phyloP scores from a whole-genome alignment of 2,113 vertebrate genomes.

The Pteronura brasiliensis region DNA sequence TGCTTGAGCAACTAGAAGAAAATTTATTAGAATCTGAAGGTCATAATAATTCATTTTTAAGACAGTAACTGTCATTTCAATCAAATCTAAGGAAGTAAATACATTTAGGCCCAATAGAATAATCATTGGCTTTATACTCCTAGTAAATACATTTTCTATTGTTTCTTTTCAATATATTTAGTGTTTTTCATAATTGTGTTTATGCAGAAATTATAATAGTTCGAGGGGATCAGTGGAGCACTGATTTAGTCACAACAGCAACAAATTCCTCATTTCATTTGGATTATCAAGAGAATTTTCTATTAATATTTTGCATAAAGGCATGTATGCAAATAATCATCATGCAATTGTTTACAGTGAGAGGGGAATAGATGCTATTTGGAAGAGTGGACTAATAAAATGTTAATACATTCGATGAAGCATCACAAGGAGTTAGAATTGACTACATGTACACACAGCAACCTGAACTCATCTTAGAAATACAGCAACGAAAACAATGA shows the following conservation, averaged over 20 bases:
- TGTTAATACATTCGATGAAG: neutral
- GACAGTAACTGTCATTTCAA: neutral
- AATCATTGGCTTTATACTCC: neutral
- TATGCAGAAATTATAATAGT: neutral
- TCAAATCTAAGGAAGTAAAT: neutral
- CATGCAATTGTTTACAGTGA: neutral
- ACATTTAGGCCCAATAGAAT: neutral
- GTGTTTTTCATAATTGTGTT: neutral
- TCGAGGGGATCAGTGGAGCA: neutral
- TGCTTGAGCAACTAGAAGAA: neutral
- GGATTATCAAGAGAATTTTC: neutral
- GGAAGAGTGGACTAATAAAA: neutral
- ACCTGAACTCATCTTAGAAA: neutral
- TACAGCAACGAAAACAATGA: neutral
- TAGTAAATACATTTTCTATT: neutral
- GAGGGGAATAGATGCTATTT: neutral
- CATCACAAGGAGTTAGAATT: neutral
- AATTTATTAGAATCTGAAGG: neutral
- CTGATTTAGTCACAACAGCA: neutral
- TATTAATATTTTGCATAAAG: neutral
- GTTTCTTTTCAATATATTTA: neutral
- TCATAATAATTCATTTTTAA: neutral
- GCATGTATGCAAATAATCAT: neutral
- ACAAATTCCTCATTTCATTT: neutral
- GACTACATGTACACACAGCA: neutral